These are phyloP conservation scores for Hirtodrosophila duncani DNA, from an alignment of 2,888 invertebrate species.

Conservation along the genomic window DNA sequence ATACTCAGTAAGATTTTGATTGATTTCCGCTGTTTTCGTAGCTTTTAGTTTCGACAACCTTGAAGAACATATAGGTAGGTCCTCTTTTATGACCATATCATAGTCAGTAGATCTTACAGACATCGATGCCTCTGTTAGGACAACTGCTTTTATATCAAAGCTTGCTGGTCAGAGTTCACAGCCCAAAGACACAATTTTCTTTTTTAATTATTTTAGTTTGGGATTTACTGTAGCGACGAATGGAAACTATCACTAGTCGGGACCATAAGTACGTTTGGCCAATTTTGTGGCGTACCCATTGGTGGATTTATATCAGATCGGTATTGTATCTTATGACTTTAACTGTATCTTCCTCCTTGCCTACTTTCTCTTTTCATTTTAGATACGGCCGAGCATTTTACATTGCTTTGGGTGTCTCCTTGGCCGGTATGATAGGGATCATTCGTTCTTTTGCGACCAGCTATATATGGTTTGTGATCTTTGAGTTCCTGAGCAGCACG, in stretches of 20 bases:
- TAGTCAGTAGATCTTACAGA: no score
- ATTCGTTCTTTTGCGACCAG: constrained; percentile 84
- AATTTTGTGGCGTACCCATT: constrained; percentile 85
- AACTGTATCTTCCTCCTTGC: neutral
- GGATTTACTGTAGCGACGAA: constrained; percentile 77
- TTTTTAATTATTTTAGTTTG: constrained; percentile 60
- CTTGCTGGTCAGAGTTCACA: no score
- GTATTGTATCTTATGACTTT: constrained; percentile 71
- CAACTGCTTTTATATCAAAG: no score
- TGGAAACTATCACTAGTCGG: constrained; percentile 88
- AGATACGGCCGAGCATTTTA: constrained; percentile 82
- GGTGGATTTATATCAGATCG: constrained; percentile 84
- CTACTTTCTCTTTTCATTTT: neutral
- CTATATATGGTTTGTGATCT: constrained; percentile 84
- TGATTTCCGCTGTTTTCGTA: no score
- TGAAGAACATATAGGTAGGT: no score
- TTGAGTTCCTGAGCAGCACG: constrained; percentile 86
- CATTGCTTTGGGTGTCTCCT: constrained; percentile 79
- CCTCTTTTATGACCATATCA: no score
- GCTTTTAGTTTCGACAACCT: no score
- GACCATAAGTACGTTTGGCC: constrained; percentile 86
- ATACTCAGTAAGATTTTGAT: no score
- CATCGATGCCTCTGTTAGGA: no score
- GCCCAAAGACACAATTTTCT: no score
- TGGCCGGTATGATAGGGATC: constrained; percentile 84